Percentiles rank a stretch among this genome's conserved stretches.
These are phyloP conservation scores for Garrulus glandarius DNA, from an alignment of 2,797 vertebrate species.

Conservation along the genomic window DNA sequence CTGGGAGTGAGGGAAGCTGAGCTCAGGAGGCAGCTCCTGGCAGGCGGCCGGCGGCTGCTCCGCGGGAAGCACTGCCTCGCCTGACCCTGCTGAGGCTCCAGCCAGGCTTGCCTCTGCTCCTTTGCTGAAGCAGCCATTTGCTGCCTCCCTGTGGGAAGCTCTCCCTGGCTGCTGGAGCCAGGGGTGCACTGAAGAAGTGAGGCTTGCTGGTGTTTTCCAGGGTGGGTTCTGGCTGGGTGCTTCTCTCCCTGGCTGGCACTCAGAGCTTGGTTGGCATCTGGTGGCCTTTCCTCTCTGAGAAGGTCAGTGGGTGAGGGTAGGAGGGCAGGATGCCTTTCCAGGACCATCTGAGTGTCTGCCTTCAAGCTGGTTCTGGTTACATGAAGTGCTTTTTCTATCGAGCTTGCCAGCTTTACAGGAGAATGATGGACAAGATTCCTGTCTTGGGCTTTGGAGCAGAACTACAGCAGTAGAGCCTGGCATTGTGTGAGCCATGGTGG, in stretches of 20 bases:
- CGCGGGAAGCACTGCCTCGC: background rate
- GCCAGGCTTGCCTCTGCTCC: background rate
- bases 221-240: background rate
- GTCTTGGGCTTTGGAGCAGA: background rate
- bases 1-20: background rate
- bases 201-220: background rate
- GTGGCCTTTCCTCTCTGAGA: background rate
- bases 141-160: slow-evolving; percentile 8
- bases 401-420: background rate
- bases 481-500: background rate
- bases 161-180: background rate
- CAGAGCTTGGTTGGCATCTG: background rate
- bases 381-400: background rate
- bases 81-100: background rate
- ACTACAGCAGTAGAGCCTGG: background rate
- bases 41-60: background rate
- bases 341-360: background rate
- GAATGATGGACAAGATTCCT: background rate
- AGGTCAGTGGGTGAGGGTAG: background rate
- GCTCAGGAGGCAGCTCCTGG: slow-evolving; percentile 9
- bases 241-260: background rate
- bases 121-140: background rate
- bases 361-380: background rate
- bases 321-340: background rate
- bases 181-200: background rate